Conservation (phyloP, 2,888 invertebrate genomes). For the Hymenopus coronatus region DNA sequence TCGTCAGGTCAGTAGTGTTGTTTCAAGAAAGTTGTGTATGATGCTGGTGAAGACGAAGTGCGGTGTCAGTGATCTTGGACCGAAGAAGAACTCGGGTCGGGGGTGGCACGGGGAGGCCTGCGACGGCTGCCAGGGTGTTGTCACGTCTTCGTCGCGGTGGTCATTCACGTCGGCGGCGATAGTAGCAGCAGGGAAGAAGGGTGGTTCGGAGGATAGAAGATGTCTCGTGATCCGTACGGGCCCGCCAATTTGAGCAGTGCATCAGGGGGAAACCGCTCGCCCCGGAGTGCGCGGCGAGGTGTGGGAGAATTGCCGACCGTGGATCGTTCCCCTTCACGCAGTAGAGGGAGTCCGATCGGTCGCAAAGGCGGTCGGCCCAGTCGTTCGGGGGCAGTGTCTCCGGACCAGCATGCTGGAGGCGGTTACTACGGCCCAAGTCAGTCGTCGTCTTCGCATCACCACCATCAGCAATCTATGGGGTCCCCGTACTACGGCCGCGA, state of each 20-base stretch:
- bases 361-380: slow-evolving; percentile 46
- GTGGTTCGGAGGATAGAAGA: slow-evolving; percentile 37
- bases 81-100: background rate
- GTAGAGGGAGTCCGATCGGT: slow-evolving; percentile 42
- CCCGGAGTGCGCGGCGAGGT: slow-evolving; percentile 56
- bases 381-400: slow-evolving; percentile 59
- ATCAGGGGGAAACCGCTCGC: slow-evolving; percentile 60
- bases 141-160: background rate
- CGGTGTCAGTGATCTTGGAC: background rate
- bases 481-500: slow-evolving; percentile 53
- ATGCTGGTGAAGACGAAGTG: background rate
- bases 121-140: background rate
- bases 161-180: slow-evolving; percentile 1
- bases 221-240: slow-evolving; percentile 33
- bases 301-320: slow-evolving; percentile 73
- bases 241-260: slow-evolving; percentile 30
- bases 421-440: slow-evolving; percentile 29
- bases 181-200: slow-evolving; percentile 18
- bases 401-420: slow-evolving; percentile 49
- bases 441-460: slow-evolving; percentile 27
- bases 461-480: slow-evolving; percentile 57
- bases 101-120: background rate
- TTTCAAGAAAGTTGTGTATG: background rate
- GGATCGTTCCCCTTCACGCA: slow-evolving; percentile 82
- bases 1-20: background rate